A percentile compares a stretch with the other conserved stretches of the same genome.
Evolutionary conservation across 2,113 vertebrate species (phyloP).

Genomic region (Platichthys flesus): DNA sequence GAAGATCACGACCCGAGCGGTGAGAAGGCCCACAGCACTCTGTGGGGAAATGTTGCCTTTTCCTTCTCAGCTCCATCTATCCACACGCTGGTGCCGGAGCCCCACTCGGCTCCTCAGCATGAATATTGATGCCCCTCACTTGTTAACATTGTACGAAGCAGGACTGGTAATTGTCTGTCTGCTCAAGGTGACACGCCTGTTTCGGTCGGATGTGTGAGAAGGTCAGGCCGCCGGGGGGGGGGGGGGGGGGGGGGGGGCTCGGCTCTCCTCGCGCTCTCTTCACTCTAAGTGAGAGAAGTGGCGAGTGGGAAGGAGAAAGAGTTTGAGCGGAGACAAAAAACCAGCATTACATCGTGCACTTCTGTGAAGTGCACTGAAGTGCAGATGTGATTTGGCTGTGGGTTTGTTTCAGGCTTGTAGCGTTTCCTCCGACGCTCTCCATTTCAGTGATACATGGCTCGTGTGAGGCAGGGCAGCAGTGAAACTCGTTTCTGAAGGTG

Average conservation of each 20-base stretch:
- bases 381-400: conserved; percentile 42
- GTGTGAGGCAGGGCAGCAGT: conserved; percentile 42
- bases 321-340: conserved; percentile 13
- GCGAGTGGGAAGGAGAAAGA: conserved; percentile 12
- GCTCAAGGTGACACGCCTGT: conserved; percentile 43
- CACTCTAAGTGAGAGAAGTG: conserved; percentile 44
- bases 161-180: conserved; percentile 57
- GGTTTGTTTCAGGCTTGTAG: conserved; percentile 52
- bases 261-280: conserved; percentile 45
- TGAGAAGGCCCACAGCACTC: conserved; percentile 2
- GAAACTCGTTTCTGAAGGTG: conserved; percentile 47
- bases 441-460: conserved; percentile 55
- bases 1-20: conserved; percentile 27
- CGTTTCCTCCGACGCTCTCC: conserved; percentile 34
- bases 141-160: conserved; percentile 69
- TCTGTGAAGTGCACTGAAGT: conserved; percentile 43
- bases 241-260: conserved; percentile 62
- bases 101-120: conserved; percentile 22
- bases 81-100: conserved; percentile 9
- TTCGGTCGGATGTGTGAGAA: conserved; percentile 56
- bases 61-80: conserved; percentile 11
- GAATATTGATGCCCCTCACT: conserved; percentile 65
- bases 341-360: conserved; percentile 6
- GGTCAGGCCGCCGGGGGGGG: conserved; percentile 65
- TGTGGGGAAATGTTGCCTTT: conserved; percentile 13